These are phyloP conservation scores for Drosophila littoralis DNA, from an alignment of 1,140 invertebrate species.

Conservation along the genomic window DNA sequence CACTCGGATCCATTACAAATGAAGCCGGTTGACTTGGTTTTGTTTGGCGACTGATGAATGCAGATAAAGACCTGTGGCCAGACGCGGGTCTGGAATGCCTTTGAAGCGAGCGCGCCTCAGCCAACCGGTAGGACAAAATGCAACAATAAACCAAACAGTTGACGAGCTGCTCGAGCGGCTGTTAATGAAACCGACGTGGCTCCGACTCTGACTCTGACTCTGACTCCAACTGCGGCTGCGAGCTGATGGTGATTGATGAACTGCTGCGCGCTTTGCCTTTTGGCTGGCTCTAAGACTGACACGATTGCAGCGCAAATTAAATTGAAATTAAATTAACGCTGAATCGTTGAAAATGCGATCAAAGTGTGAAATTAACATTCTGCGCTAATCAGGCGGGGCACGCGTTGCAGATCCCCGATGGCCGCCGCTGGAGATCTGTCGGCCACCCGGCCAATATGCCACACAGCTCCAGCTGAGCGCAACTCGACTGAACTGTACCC, in stretches of 20 bases:
- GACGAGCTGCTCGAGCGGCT: conserved; percentile 53
- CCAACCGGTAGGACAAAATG: conserved; percentile 68
- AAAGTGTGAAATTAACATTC: conserved; percentile 81
- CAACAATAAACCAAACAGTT: conserved; percentile 71
- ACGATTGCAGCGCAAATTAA: conserved; percentile 58
- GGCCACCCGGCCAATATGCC: background rate
- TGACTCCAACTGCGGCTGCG: background rate
- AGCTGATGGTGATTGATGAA: conserved; percentile 68
- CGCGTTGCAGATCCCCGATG: conserved; percentile 49
- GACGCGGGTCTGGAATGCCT: conserved; percentile 59
- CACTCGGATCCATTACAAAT: conserved; percentile 62
- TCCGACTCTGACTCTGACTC: background rate
- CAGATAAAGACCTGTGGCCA: conserved; percentile 59
- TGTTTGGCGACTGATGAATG: conserved; percentile 77
- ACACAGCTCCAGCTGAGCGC: conserved; percentile 7
- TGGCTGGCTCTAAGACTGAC: conserved; percentile 4
- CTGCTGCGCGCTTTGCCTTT: conserved; percentile 16
- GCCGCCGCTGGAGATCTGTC: conserved; percentile 12
- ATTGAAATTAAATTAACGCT: conserved; percentile 80
- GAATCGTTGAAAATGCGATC: conserved; percentile 70
- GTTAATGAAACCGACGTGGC: conserved; percentile 34
- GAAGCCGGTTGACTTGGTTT: conserved; percentile 54
- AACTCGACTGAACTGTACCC: background rate
- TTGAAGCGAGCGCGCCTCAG: conserved; percentile 58
- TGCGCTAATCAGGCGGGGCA: conserved; percentile 72